Percentiles rank a stretch among this genome's conserved stretches.
Evolutionary conservation across 2,797 vertebrate genomes (phyloP).

Genomic region (Calcarius lapponicus): DNA sequence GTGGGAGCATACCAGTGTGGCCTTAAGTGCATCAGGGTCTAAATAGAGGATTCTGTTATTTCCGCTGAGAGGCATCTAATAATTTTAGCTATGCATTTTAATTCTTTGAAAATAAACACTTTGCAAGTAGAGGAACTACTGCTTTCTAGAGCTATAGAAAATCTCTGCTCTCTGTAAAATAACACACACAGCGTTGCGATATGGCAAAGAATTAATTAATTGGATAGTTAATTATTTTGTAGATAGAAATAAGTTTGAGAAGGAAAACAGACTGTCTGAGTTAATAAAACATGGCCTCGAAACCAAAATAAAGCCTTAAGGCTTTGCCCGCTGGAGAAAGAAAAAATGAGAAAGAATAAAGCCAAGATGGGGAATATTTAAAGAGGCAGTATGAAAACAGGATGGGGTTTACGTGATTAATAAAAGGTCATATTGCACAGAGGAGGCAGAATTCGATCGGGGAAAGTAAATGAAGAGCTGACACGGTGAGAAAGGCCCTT

Average conservation of each 20-base stretch:
- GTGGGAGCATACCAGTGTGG: neutral
- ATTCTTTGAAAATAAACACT: slow-evolving; percentile 8
- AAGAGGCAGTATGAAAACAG: slow-evolving; percentile 8
- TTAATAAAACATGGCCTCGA: neutral
- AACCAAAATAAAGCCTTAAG: neutral
- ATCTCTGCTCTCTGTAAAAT: neutral
- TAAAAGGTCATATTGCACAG: slow-evolving; percentile 28
- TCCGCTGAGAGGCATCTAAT: neutral
- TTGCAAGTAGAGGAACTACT: neutral
- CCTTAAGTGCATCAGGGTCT: neutral
- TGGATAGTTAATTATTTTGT: neutral
- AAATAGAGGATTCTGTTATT: neutral
- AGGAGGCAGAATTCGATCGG: neutral
- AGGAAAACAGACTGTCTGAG: neutral
- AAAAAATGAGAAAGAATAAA: neutral
- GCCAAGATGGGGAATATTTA: neutral
- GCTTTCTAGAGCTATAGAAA: neutral
- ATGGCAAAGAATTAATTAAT: neutral
- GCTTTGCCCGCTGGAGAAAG: neutral
- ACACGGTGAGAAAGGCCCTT: neutral
- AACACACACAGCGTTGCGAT: neutral
- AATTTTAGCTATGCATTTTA: slow-evolving; percentile 6
- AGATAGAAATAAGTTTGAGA: neutral
- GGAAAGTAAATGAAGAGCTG: neutral
- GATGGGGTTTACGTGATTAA: neutral